Base-by-base conservation (phyloP, 2,888 invertebrate genomes). In the Gryllus longicercus region DNA sequence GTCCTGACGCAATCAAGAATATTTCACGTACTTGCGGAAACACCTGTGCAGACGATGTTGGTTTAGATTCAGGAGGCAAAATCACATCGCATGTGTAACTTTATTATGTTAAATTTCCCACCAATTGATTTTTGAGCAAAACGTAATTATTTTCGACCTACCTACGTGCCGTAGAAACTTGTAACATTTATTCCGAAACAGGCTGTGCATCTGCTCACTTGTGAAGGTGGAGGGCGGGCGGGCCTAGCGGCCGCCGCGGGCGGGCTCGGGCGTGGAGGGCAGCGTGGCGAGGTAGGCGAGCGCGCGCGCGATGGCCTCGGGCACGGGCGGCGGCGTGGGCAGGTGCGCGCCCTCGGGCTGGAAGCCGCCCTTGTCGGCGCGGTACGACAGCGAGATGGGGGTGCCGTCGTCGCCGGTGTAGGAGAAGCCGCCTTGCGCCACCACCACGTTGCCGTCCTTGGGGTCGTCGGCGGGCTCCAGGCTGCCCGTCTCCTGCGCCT, bases 321-420 rank as follows among this genome's bases (percentile, higher is more conserved):
- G 94, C 83, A 94, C 92, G 25, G 95, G 94, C n/a, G 94, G 95
- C 8, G 95, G 93, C 12, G 94, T 95, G 18, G 95, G 95, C 76
- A 95, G 88, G 86, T 95, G 94, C 78, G 91, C 93, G 74, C 95
- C 94, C 86, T 90, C 81, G 2, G 85, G 84, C 4, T 83, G 83
- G 83, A 86, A 86, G 50, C 85, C 85, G 0, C 81, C 81, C 74
- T 79, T 79, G 77, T 82, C 82, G 78, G 83, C 83, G n/a, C 81
- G 75, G 79, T 83, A 83, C 49, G 76, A 79, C 51, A 83, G 78
- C 14, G 79, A 80, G 82, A 83, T 82, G 12, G 79, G 80, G 50
- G 63, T 76, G 49, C 81, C 82, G 49, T 81, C 81, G 50, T 80
- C 79, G 21, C 78, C 80, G 78, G 81, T 81, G 79, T 82, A 82